Conservation (phyloP, 1,140 invertebrate species). For the Lutraria rhynchaena region DNA sequence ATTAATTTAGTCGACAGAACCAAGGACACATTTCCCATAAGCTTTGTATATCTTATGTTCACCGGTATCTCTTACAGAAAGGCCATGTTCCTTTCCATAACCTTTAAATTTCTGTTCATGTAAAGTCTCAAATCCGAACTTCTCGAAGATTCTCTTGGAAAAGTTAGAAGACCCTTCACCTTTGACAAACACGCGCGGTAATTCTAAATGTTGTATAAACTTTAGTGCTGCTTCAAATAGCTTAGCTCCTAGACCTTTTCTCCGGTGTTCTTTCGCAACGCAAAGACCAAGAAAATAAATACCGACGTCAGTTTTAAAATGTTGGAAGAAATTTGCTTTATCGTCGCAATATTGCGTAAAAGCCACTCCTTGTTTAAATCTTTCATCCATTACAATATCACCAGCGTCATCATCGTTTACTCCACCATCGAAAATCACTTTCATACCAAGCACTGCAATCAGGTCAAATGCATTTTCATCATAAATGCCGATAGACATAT, state of each 20-base stretch:
- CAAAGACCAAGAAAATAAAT: conserved; percentile 20
- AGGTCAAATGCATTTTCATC: not conserved
- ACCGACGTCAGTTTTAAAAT: not conserved
- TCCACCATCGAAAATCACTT: too few relatives aligned
- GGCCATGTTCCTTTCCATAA: not conserved
- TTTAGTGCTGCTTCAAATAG: conserved; percentile 12
- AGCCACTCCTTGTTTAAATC: not conserved
- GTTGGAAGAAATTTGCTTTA: conserved; percentile 12
- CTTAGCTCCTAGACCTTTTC: not conserved
- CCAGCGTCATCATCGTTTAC: not conserved
- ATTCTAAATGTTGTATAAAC: not conserved
- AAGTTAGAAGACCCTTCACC: conserved; percentile 10
- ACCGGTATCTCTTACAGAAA: conserved; percentile 2
- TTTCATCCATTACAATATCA: not conserved
- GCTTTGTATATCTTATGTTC: not conserved
- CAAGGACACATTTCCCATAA: not conserved
- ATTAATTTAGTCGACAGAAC: too few relatives aligned
- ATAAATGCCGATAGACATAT: conserved; percentile 1
- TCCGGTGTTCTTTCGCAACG: not conserved
- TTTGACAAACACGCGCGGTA: not conserved
- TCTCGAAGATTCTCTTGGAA: conserved; percentile 9
- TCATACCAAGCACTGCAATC: not conserved
- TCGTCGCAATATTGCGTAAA: conserved; percentile 11
- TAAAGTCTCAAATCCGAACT: conserved; percentile 32
- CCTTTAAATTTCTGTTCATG: not conserved